Conservation (phyloP, 2,113 vertebrate species). For the Gavia stellata region DNA sequence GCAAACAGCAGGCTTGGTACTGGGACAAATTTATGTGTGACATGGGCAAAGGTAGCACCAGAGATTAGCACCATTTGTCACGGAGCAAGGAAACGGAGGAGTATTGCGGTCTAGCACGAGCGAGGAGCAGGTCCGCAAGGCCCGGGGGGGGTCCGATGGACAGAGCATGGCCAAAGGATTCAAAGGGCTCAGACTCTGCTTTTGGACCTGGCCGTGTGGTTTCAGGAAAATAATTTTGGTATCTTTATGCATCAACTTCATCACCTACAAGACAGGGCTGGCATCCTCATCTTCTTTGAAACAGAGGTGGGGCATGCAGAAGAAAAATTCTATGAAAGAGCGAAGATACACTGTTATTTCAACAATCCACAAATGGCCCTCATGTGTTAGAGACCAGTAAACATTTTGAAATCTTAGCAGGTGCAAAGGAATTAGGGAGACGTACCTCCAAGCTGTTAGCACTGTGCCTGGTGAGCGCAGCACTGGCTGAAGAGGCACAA, state of each 20-base stretch:
- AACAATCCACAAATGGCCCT: background rate
- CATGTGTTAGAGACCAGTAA: background rate
- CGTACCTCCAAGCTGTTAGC: background rate
- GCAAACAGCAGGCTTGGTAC: conserved; percentile 30
- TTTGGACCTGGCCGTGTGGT: background rate
- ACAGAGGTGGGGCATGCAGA: background rate
- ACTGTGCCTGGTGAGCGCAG: background rate
- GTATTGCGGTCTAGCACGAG: background rate
- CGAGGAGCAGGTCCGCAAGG: background rate
- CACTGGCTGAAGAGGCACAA: background rate
- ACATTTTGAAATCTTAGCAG: background rate
- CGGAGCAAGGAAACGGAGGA: background rate
- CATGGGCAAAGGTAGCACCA: background rate
- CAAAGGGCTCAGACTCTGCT: background rate
- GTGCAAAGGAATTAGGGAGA: background rate
- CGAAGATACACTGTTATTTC: background rate
- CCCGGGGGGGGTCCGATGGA: background rate
- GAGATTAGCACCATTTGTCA: background rate
- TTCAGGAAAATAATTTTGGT: background rate
- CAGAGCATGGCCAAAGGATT: background rate
- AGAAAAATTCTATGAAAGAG: background rate
- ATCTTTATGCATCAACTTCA: background rate
- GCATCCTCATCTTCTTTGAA: background rate
- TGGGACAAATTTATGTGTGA: background rate
- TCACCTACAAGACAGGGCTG: background rate